Conservation (phyloP, 2,113 vertebrate species). For the Microcebus griseorufus region DNA sequence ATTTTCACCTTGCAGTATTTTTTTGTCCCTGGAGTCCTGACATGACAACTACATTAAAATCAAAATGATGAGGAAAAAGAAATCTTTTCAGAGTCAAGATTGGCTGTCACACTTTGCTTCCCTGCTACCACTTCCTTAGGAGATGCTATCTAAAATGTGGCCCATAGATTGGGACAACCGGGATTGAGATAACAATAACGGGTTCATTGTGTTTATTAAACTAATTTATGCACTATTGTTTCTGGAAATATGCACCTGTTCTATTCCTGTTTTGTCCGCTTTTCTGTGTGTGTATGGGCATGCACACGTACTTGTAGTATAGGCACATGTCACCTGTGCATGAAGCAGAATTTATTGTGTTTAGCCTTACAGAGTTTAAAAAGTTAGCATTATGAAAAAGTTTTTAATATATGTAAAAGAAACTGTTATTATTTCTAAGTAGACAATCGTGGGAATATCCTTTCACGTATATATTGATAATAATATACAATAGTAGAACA, state of each 20-base stretch:
- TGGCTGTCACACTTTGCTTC: not conserved
- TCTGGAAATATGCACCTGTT: not conserved
- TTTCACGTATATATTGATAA: not conserved
- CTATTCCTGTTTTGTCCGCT: not conserved
- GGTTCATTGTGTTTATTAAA: not conserved
- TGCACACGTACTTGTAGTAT: not conserved
- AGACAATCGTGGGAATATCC: not conserved
- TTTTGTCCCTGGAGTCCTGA: not conserved
- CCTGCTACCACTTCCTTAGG: not conserved
- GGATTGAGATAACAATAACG: not conserved
- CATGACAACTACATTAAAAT: not conserved
- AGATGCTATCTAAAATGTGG: not conserved
- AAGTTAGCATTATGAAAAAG: not conserved
- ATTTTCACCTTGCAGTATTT: not conserved
- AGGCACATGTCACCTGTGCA: not conserved
- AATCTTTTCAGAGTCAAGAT: not conserved
- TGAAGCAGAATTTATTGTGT: not conserved
- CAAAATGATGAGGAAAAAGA: not conserved
- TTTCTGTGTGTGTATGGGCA: not conserved
- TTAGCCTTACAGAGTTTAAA: not conserved
- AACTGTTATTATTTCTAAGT: not conserved
- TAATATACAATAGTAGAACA: not conserved
- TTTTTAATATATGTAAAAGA: not conserved
- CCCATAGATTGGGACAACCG: not conserved
- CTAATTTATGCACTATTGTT: not conserved